Conservation (phyloP, 2,113 vertebrate genomes). For the Eira barbara region DNA sequence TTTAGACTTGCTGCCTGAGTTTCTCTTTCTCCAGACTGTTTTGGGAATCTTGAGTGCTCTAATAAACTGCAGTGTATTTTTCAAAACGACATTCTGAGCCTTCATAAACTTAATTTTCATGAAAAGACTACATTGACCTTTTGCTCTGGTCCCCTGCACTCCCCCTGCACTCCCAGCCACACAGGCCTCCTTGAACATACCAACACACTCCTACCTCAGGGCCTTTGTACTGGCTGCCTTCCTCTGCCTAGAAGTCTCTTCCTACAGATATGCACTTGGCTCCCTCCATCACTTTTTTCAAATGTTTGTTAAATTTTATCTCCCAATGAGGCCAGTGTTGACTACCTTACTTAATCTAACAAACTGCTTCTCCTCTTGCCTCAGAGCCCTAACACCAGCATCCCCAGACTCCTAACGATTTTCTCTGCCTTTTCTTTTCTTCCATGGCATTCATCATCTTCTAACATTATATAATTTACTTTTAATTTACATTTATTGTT, state of each 20-base stretch:
- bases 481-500: background rate
- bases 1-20: background rate
- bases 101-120: background rate
- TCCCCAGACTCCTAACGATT: background rate
- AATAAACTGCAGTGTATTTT: background rate
- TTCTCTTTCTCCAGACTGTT: conserved; percentile 14
- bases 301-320: background rate
- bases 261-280: background rate
- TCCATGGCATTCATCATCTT: background rate
- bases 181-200: accelerated
- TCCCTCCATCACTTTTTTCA: background rate
- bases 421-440: background rate
- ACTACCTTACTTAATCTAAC: background rate
- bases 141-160: background rate
- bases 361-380: background rate
- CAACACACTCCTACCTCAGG: too few relatives aligned
- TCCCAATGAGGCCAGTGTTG: background rate
- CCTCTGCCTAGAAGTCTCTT: background rate
- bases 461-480: background rate
- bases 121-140: background rate
- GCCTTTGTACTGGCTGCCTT: background rate
- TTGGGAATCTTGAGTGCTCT: background rate
- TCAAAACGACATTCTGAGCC: background rate
- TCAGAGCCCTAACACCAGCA: background rate
- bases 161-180: background rate